A percentile compares a stretch with the other conserved stretches of the same genome.
phyloP scores from a whole-genome alignment of 1,140 invertebrate species.

The Hermetia illucens region DNA sequence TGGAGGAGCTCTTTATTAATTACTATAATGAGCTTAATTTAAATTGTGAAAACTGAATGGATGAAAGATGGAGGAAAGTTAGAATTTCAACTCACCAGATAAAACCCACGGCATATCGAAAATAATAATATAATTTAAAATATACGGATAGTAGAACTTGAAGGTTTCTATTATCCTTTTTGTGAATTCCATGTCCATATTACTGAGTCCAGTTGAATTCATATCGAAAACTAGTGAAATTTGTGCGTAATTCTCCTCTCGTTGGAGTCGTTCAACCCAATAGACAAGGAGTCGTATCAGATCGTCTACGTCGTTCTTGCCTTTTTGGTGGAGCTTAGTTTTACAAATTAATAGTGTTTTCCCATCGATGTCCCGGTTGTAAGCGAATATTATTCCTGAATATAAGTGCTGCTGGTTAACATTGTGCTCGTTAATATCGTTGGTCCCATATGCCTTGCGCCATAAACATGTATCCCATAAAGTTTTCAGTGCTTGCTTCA shows the following conservation, averaged over 20 bases:
- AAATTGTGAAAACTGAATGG: too few relatives aligned
- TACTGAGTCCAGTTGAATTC: conserved; percentile 65
- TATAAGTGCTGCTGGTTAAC: conserved; percentile 57
- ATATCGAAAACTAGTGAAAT: conserved; percentile 85
- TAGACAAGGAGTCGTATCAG: conserved; percentile 73
- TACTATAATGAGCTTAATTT: too few relatives aligned
- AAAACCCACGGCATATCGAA: conserved; percentile 92
- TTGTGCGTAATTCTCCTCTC: conserved; percentile 57
- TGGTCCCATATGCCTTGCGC: conserved; percentile 65
- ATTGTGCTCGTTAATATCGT: conserved; percentile 55
- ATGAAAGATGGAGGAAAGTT: too few relatives aligned
- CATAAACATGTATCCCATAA: conserved; percentile 70
- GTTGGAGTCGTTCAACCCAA: conserved; percentile 74
- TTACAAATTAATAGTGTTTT: conserved; percentile 60
- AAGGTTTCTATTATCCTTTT: conserved; percentile 77
- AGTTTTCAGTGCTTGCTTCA: conserved; percentile 53
- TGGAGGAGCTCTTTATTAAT: too few relatives aligned
- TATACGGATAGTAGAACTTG: conserved; percentile 81
- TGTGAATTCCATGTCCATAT: conserved; percentile 78
- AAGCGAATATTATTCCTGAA: conserved; percentile 59
- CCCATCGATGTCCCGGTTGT: conserved; percentile 68
- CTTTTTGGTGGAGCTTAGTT: conserved; percentile 62
- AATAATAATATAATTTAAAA: conserved; percentile 81
- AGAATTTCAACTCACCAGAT: conserved; percentile 45
- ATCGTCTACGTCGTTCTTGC: conserved; percentile 53